Base-by-base conservation (phyloP, 2,797 vertebrate genomes). In the Melanotaenia trifasciata region DNA sequence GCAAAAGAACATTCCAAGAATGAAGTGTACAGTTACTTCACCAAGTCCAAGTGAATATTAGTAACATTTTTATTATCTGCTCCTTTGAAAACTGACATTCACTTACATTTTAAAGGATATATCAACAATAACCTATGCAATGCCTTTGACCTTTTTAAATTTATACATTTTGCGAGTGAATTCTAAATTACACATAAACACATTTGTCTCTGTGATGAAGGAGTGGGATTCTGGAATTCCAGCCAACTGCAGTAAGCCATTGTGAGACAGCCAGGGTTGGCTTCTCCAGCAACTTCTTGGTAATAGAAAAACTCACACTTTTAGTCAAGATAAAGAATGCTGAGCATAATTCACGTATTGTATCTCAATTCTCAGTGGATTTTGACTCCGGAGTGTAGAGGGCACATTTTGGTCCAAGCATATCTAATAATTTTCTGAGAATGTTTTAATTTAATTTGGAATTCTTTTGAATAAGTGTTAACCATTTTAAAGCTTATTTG, bases 221-320 rank as follows among this genome's bases (percentile, higher is more conserved):
- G 38, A 14, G 38, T 40, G 13, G 16, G 43, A 20, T 5, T 6
- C 43, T 10, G 16, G 16, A 45, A 45, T 45, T 45, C 43, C 43
- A 45, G 43, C 16, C 43, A 20, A 5, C 43, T 45, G 43, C 14
- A 45, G 3, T 45, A 5, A 45, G 16, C 16, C 43, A 18, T 45
- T 45, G 14, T 45, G 4, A 45, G 43, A 24, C 10, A 53, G n/a
- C 11, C 9, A 51, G 82, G 78, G 71, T 81, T 70, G 76, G 79
- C 67, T 85, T 80, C 85, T 83, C 76, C 74, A 67, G 83, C 78
- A 79, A 87, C 83, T 84, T 88, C 64, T 59, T 74, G 68, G 58
- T 86, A 85, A 91, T 87, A 79, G 83, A 86, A 87, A 89, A 89
- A 84, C 66, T 73, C 64, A 80, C 70, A 84, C 56, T 73, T 58